Conservation (phyloP, 1,140 invertebrate species). For the Calliopsis andreniformis region DNA sequence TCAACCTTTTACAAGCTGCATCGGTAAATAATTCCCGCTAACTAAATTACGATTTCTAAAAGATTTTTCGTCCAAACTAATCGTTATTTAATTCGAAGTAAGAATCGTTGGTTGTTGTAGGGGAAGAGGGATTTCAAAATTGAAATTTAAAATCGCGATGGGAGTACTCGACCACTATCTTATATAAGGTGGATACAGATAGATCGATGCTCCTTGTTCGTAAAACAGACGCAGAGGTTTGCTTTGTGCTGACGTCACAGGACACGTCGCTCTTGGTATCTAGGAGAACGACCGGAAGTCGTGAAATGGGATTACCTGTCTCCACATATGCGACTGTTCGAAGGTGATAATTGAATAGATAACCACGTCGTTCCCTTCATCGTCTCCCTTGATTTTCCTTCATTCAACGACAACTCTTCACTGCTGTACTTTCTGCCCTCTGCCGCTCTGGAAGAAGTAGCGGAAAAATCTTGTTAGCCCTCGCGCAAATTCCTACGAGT, state of each 20-base stretch:
- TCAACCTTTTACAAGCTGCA: conserved; percentile 38
- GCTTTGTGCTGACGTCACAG: conserved; percentile 74
- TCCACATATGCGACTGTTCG: conserved; percentile 69
- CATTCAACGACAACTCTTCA: conserved; percentile 34
- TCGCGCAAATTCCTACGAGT: background rate
- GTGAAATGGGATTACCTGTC: conserved; percentile 80
- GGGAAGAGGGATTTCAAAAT: no score
- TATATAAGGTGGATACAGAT: no score
- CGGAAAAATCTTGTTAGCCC: background rate
- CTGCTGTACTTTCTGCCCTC: background rate
- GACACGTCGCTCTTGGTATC: conserved; percentile 80
- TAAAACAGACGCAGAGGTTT: conserved; percentile 58
- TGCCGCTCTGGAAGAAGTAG: background rate
- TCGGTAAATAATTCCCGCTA: conserved; percentile 31
- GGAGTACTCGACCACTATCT: no score
- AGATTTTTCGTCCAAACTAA: conserved; percentile 9
- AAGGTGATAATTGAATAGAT: conserved; percentile 82
- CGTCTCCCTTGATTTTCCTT: conserved; percentile 64
- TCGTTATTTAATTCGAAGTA: conserved; percentile 31
- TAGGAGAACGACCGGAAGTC: conserved; percentile 81
- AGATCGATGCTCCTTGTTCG: no score
- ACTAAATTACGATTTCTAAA: conserved; percentile 1
- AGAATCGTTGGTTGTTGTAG: no score
- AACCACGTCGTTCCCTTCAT: conserved; percentile 62
- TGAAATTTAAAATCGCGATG: no score